Conservation (phyloP, 2,888 invertebrate genomes). For the Neoitamus cyanurus region DNA sequence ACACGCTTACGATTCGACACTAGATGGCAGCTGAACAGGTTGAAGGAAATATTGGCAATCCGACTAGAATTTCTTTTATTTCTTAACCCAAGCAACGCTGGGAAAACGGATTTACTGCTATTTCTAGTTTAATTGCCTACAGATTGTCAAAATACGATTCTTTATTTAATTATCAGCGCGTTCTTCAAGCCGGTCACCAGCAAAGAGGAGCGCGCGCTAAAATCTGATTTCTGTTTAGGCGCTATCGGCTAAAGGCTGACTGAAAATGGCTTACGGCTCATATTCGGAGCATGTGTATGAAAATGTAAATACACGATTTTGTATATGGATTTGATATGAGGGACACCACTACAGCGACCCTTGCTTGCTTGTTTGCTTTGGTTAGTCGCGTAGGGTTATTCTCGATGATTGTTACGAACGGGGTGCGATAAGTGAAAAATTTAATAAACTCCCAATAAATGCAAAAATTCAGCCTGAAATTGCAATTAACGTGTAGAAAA, state of each 20-base stretch:
- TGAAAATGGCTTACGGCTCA: neutral
- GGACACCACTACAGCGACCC: neutral
- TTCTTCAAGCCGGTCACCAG: neutral
- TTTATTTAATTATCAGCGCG: neutral
- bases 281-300: neutral
- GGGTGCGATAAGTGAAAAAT: slow-evolving; percentile 18
- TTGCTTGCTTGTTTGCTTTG: slow-evolving; percentile 3
- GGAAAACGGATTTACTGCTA: neutral
- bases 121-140: neutral
- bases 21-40: neutral
- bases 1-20: neutral
- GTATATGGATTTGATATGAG: neutral
- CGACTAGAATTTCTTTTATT: neutral
- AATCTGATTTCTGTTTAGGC: neutral
- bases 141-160: neutral
- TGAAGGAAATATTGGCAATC: neutral
- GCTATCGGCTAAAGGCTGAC: neutral
- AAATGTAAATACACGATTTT: neutral
- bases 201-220: neutral
- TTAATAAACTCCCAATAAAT: neutral
- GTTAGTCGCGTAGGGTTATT: slow-evolving; percentile 10
- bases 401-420: slow-evolving; percentile 11
- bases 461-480: neutral
- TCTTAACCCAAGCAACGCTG: neutral
- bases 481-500: neutral